phyloP scores from a whole-genome alignment of 2,113 vertebrate species.

The Cyanocitta stelleri region DNA sequence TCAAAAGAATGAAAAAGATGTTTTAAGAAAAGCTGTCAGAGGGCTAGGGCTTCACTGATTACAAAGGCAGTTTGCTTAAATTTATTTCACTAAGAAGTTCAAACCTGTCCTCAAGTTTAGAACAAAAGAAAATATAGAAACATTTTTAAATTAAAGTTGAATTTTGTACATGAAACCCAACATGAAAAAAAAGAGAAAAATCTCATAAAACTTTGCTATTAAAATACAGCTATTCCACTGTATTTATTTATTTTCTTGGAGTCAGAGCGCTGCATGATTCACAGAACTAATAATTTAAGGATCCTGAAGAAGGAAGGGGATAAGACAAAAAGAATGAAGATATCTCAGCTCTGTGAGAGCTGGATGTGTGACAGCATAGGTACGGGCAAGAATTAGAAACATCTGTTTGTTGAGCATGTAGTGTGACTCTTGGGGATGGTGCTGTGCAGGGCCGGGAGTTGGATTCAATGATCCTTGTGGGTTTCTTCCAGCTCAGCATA shows the following conservation, averaged over 20 bases:
- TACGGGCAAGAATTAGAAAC: background rate
- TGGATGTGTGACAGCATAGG: background rate
- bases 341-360: background rate
- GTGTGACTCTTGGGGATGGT: fast-evolving
- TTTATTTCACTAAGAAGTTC: background rate
- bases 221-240: background rate
- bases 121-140: background rate
- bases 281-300: background rate
- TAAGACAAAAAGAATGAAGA: background rate
- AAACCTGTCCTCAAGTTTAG: background rate
- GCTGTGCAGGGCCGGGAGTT: background rate
- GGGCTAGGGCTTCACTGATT: background rate
- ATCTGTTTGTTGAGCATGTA: background rate
- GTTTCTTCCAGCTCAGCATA: background rate
- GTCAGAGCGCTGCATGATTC: fast-evolving
- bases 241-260: background rate
- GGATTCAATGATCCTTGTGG: background rate
- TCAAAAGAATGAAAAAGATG: background rate
- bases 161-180: background rate
- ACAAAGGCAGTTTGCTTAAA: background rate
- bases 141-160: background rate
- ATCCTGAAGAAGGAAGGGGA: background rate
- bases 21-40: background rate
- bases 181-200: background rate
- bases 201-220: background rate